Base-by-base conservation (phyloP, 1,140 invertebrate species). In the Pseudomyrmex gracilis region DNA sequence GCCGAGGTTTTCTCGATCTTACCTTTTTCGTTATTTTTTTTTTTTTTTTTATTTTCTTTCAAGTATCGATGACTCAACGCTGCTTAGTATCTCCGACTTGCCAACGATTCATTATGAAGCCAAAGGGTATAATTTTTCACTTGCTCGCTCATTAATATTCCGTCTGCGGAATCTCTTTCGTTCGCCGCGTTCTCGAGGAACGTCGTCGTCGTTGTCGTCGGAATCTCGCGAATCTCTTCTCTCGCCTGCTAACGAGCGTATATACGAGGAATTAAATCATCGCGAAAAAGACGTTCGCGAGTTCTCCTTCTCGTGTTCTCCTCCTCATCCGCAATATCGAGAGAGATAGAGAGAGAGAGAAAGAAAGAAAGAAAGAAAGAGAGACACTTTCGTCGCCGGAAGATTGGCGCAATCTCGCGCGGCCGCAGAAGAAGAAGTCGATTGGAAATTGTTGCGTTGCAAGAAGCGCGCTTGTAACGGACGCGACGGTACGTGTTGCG, bases 61-160 rank as follows among this genome's bases (percentile, higher is more conserved):
- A 24, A 45, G 12, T 76, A 66, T 76, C 66, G 22, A 58, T 70
- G 53, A 58, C 70, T 57, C 66, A 17, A 3, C 20, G 76, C 64
- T 78, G 15, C 68, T 68, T 57, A 80, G 55, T 22, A 80, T 80
- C 53, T 70, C 55, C 13, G 76, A 58, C 76, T 71, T 71, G 76
- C 76, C 34, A 80, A 71, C 53, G 66, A 80, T 55, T 80, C 66
- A 71, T 80, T 71, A 34, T 34, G 71, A 80, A 80, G 55, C 43
- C 64, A 53, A 71, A 47, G 53, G 55, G n/a, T 70, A 34, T 34
- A 71, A 80, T 80, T 80, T 80, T 80, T 80, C 76, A 80, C 66
- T 70, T 60, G 76, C 20, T 53, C 76, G 53, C 76, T 70, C 76
- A 70, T 80, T 71, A 80, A 80, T 80, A 80, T 80, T 80, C 76